Evolutionary conservation across 2,113 vertebrate genomes (phyloP).

Genomic region (Platichthys stellatus): DNA sequence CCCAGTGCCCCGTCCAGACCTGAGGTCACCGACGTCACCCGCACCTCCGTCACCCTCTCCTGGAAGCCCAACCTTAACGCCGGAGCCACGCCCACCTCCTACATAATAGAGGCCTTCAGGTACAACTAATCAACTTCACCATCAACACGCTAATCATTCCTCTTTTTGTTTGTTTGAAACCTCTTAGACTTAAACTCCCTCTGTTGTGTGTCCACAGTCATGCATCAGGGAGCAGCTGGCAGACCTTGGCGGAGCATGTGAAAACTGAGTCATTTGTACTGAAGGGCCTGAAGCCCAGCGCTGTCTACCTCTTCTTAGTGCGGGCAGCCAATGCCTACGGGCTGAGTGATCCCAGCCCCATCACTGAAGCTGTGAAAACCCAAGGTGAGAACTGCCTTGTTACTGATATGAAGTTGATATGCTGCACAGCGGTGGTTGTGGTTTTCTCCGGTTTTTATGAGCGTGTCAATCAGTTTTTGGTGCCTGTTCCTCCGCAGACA

Average conservation of each 20-base stretch:
- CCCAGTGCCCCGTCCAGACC: constrained; percentile 96
- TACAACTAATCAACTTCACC: constrained; percentile 56
- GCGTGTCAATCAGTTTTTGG: not conserved
- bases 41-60: constrained; percentile 90
- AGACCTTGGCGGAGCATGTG: constrained; percentile 96
- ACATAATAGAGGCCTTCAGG: constrained; percentile 99
- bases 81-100: constrained; percentile 97
- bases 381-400: constrained; percentile 85
- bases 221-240: constrained; percentile 98
- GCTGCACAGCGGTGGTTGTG: too few species aligned
- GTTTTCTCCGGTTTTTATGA: not conserved
- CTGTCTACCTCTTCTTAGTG: constrained; percentile 98
- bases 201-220: constrained; percentile 82
- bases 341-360: constrained; percentile 97
- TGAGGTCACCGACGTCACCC: constrained; percentile 93
- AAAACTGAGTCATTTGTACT: constrained; percentile 92
- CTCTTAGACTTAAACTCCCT: constrained; percentile 16
- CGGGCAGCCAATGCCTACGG: constrained; percentile 97
- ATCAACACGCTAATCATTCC: not conserved
- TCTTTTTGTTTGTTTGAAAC: not conserved
- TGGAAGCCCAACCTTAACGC: constrained; percentile 96
- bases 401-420: not conserved
- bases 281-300: constrained; percentile 93
- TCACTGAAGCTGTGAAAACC: constrained; percentile 97
- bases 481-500: constrained; percentile 80